These are phyloP conservation scores for Brachyistius frenatus DNA, from an alignment of 2,113 vertebrate species.

Conservation along the genomic window DNA sequence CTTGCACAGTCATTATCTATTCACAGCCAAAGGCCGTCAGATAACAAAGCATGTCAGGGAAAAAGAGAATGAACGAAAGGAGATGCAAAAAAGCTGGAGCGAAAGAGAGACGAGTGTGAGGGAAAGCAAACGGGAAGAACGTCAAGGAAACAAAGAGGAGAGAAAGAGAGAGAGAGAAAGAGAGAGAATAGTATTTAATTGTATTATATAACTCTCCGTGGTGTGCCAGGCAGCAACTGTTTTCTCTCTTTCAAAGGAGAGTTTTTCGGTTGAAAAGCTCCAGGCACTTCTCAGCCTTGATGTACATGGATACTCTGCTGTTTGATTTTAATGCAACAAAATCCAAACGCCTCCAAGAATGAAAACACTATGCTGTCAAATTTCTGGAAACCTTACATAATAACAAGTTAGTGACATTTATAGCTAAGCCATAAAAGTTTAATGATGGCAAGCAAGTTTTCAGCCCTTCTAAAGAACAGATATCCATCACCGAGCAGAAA, in stretches of 20 bases:
- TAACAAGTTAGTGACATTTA: constrained; percentile 36
- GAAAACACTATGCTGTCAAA: constrained; percentile 22
- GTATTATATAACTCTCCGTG: constrained; percentile 71
- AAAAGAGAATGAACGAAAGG: constrained; percentile 34
- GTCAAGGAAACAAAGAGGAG: constrained; percentile 43
- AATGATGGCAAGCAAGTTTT: constrained; percentile 9
- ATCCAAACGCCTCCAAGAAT: constrained; percentile 42
- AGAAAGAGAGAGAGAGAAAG: constrained; percentile 24
- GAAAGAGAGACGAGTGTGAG: constrained; percentile 31
- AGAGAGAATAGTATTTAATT: constrained; percentile 62
- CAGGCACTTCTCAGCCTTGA: constrained; percentile 51
- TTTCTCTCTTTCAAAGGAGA: constrained; percentile 55
- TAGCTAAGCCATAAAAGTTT: neutral
- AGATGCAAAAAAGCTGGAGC: constrained; percentile 36
- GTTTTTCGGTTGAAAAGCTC: constrained; percentile 47
- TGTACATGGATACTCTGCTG: constrained; percentile 56
- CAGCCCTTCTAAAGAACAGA: constrained; percentile 12
- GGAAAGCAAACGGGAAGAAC: constrained; percentile 18
- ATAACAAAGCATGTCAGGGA: constrained; percentile 58
- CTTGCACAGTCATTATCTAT: constrained; percentile 72
- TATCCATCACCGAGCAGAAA: constrained; percentile 5
- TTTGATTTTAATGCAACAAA: constrained; percentile 51
- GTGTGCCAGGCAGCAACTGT: constrained; percentile 63
- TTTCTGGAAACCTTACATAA: constrained; percentile 45
- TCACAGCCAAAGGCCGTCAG: constrained; percentile 65